phyloP scores from a whole-genome alignment of 2,888 invertebrate genomes.

The Parelbella ahira region DNA sequence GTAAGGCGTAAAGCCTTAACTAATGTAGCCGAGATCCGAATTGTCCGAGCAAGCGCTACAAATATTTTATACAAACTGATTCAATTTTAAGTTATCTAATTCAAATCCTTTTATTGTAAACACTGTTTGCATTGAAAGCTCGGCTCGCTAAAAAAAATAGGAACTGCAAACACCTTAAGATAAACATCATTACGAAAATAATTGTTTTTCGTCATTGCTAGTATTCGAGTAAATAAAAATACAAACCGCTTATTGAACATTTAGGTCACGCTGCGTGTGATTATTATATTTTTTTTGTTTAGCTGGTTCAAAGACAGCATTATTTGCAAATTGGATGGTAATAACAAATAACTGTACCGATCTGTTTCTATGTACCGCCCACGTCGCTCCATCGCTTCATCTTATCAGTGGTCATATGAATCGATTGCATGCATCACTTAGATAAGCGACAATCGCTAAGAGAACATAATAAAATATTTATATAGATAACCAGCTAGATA shows the following conservation, averaged over 20 bases:
- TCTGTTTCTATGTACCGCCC: slow-evolving; percentile 34
- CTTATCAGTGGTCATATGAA: slow-evolving; percentile 36
- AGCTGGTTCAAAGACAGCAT: slow-evolving; percentile 4
- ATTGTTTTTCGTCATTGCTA: too few species aligned
- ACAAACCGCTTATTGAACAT: too few species aligned
- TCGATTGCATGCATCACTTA: slow-evolving; percentile 35
- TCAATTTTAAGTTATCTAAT: too few species aligned
- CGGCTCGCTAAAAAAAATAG: slow-evolving; percentile 48
- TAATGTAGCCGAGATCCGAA: slow-evolving; percentile 11
- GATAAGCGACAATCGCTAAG: slow-evolving; percentile 31
- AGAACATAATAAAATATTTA: too few species aligned
- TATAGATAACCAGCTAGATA: too few species aligned
- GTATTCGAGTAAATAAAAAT: too few species aligned
- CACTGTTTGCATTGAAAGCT: slow-evolving; percentile 11
- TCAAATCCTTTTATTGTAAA: too few species aligned
- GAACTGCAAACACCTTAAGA: slow-evolving; percentile 67
- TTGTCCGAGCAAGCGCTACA: neutral
- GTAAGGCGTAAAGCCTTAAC: slow-evolving; percentile 1
- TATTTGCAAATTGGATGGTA: slow-evolving; percentile 29
- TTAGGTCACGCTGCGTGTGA: too few species aligned
- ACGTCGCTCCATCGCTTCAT: slow-evolving; percentile 14
- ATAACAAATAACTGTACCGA: slow-evolving; percentile 23
- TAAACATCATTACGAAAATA: slow-evolving; percentile 35
- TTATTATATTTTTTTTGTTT: too few species aligned
- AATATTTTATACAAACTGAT: too few species aligned